Conservation (phyloP, 2,888 invertebrate genomes). For the Seladonia tumulorum region DNA sequence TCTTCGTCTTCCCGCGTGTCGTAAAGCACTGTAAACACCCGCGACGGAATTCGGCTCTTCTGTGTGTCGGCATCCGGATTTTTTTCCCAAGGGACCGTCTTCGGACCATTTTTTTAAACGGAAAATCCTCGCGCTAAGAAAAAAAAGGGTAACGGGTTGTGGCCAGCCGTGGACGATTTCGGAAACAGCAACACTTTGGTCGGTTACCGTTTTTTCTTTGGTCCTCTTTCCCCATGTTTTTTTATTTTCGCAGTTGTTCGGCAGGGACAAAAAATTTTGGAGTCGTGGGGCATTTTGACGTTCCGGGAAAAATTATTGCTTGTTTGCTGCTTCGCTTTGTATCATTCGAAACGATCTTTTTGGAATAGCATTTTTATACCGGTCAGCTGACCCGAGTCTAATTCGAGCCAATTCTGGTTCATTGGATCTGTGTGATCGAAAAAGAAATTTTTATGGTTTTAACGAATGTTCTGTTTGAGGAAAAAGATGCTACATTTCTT, state of each 20-base stretch:
- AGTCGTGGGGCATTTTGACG: background rate
- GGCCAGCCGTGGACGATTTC: conserved; percentile 49
- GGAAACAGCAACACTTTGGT: conserved; percentile 24
- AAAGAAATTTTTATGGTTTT: too few species aligned
- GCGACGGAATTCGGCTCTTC: conserved; percentile 47
- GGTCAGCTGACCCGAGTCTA: too few species aligned
- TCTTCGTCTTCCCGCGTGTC: conserved; percentile 30
- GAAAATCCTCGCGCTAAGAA: conserved; percentile 61
- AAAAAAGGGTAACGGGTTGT: conserved; percentile 68
- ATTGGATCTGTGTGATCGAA: too few species aligned
- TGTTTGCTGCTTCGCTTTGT: background rate
- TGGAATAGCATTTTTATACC: too few species aligned
- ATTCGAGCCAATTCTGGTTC: too few species aligned
- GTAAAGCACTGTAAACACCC: conserved; percentile 58
- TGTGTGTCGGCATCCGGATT: background rate
- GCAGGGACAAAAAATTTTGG: background rate
- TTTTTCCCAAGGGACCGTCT: conserved; percentile 1
- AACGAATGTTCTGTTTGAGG: too few species aligned
- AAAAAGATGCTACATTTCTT: too few species aligned
- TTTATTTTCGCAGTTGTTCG: background rate
- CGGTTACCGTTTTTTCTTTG: conserved; percentile 12
- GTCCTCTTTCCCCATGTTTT: background rate
- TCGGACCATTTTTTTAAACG: background rate
- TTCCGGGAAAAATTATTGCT: background rate
- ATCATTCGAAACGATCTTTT: background rate